Conservation (phyloP, 2,888 invertebrate genomes). For the Margaritifera margaritifera region DNA sequence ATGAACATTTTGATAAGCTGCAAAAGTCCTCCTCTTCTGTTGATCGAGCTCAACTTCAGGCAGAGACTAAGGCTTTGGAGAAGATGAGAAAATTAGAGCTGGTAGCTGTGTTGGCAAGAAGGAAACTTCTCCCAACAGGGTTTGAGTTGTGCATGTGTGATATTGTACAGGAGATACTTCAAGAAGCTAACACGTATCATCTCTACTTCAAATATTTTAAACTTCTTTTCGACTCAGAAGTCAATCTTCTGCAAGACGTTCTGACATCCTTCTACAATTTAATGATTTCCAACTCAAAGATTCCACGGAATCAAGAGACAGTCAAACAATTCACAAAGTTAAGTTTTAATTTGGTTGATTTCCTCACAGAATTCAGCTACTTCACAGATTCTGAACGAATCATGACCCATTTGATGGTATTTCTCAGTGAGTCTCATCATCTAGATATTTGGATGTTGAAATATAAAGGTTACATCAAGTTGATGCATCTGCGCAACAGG, state of each 20-base stretch:
- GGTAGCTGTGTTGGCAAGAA: conserved; percentile 49
- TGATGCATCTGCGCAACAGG: conserved; percentile 60
- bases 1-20: conserved; percentile 48
- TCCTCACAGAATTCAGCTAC: conserved; percentile 57
- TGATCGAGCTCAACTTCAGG: conserved; percentile 49
- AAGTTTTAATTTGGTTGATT: conserved; percentile 56
- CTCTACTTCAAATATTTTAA: conserved; percentile 62
- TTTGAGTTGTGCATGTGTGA: conserved; percentile 66
- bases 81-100: conserved; percentile 61
- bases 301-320: conserved; percentile 44
- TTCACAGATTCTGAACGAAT: conserved; percentile 54
- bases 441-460: conserved; percentile 62
- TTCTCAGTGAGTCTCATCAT: conserved; percentile 52
- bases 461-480: conserved; percentile 58
- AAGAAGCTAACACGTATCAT: conserved; percentile 54
- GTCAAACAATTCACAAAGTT: conserved; percentile 54
- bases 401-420: conserved; percentile 47
- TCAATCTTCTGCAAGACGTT: conserved; percentile 55
- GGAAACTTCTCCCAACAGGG: conserved; percentile 58
- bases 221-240: conserved; percentile 43
- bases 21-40: conserved; percentile 41
- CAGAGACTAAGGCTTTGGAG: conserved; percentile 53
- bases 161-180: conserved; percentile 57
- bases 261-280: conserved; percentile 50
- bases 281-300: conserved; percentile 46